A percentile compares a stretch with the other conserved stretches of the same genome.
These are phyloP conservation scores for Drosophila kikkawai DNA, from an alignment of 1,140 invertebrate species.

Conservation along the genomic window DNA sequence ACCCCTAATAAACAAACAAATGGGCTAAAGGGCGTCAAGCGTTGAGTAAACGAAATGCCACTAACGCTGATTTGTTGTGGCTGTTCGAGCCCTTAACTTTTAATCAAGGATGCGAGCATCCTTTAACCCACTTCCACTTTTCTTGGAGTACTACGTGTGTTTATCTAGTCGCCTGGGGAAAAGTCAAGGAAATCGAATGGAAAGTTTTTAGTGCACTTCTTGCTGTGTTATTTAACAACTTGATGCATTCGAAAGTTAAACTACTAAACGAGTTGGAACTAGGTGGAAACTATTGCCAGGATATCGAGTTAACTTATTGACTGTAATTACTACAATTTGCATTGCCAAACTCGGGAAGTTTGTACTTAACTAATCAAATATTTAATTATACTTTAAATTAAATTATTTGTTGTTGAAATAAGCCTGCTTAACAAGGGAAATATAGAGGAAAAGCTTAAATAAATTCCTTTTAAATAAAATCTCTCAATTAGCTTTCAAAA, in stretches of 20 bases:
- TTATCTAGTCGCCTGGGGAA: conserved; percentile 14
- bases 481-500: neutral
- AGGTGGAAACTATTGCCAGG: neutral
- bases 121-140: neutral
- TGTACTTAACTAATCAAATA: neutral
- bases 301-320: neutral
- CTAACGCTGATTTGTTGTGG: conserved; percentile 46
- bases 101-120: conserved; percentile 46
- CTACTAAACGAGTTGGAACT: conserved; percentile 6
- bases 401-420: neutral
- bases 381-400: neutral
- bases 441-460: neutral
- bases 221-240: conserved; percentile 27
- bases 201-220: conserved; percentile 25
- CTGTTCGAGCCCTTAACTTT: conserved; percentile 48
- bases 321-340: conserved; percentile 23
- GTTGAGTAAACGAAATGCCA: conserved; percentile 30
- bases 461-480: neutral
- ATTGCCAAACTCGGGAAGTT: neutral
- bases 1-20: conserved; percentile 58
- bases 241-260: conserved; percentile 17
- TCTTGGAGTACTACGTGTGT: neutral
- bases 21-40: conserved; percentile 45
- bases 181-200: neutral
- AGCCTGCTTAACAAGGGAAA: no score